These are phyloP conservation scores for Bembecia ichneumoniformis DNA, from an alignment of 2,888 invertebrate species.

Conservation along the genomic window DNA sequence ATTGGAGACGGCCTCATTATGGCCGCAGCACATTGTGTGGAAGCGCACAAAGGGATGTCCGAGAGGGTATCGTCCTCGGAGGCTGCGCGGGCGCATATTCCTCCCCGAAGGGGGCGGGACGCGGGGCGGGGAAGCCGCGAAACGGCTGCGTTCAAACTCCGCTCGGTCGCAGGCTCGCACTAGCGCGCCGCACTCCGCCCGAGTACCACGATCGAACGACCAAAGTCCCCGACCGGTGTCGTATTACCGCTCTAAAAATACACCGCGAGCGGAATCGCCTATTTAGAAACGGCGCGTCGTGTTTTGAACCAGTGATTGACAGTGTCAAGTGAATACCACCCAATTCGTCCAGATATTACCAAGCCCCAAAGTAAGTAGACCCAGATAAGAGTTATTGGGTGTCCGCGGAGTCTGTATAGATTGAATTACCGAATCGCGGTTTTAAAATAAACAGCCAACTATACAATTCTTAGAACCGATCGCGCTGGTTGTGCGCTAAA, in stretches of 20 bases:
- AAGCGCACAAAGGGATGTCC: slow-evolving; percentile 20
- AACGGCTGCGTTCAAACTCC: slow-evolving; percentile 6
- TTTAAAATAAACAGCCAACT: slow-evolving; percentile 68
- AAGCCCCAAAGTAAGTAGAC: slow-evolving; percentile 52
- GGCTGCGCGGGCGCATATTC: slow-evolving; percentile 25
- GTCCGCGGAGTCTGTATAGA: slow-evolving; percentile 16
- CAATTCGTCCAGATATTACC: slow-evolving; percentile 33
- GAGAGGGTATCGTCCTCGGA: slow-evolving; percentile 57
- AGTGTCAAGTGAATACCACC: slow-evolving; percentile 62
- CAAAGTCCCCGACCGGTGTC: slow-evolving; percentile 63
- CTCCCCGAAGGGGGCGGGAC: slow-evolving; percentile 7
- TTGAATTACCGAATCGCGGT: slow-evolving; percentile 47
- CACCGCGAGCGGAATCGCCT: slow-evolving; percentile 66
- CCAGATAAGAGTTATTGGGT: neutral
- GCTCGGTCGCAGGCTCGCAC: slow-evolving; percentile 25
- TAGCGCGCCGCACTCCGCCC: slow-evolving; percentile 55
- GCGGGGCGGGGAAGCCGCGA: slow-evolving; percentile 8
- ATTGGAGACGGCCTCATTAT: neutral
- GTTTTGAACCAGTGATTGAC: slow-evolving; percentile 71
- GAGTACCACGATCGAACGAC: slow-evolving; percentile 53
- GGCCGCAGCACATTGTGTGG: neutral
- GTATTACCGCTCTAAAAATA: slow-evolving; percentile 71
- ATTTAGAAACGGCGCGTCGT: slow-evolving; percentile 67
- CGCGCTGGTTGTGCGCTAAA: slow-evolving; percentile 54
- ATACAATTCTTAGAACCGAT: slow-evolving; percentile 49